Evolutionary conservation across 2,797 vertebrate genomes (phyloP).

Genomic region (Huso huso): DNA sequence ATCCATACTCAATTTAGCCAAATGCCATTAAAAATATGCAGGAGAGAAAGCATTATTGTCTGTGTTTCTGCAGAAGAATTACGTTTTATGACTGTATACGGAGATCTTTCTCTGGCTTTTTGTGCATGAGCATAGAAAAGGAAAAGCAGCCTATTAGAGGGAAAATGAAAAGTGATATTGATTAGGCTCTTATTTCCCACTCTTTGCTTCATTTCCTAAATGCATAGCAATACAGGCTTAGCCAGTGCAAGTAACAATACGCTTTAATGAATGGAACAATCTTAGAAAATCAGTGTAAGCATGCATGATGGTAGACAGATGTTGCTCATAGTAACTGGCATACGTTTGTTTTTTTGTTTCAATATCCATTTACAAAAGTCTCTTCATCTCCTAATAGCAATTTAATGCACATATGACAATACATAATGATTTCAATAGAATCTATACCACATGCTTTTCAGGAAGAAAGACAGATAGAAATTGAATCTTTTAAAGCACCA

Average conservation of each 20-base stretch:
- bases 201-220: slow-evolving; percentile 93
- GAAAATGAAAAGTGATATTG: slow-evolving; percentile 99
- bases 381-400: slow-evolving; percentile 74
- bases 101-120: slow-evolving; percentile 86
- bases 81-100: slow-evolving; percentile 87
- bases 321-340: slow-evolving; percentile 72
- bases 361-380: slow-evolving; percentile 77
- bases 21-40: slow-evolving; percentile 99
- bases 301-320: slow-evolving; percentile 81
- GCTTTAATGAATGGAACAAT: slow-evolving; percentile 90
- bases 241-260: slow-evolving; percentile 88
- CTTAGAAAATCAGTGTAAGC: slow-evolving; percentile 87
- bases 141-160: slow-evolving; percentile 85
- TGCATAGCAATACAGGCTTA: slow-evolving; percentile 92
- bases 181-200: slow-evolving; percentile 96
- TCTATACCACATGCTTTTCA: slow-evolving; percentile 60
- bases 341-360: slow-evolving; percentile 67
- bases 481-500: slow-evolving; percentile 68
- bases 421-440: slow-evolving; percentile 85
- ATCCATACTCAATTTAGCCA: slow-evolving; percentile 99
- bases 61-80: slow-evolving; percentile 92
- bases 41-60: slow-evolving; percentile 90
- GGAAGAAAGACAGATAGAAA: slow-evolving; percentile 57
- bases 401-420: slow-evolving; percentile 81
- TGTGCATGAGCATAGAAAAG: slow-evolving; percentile 63